Evolutionary conservation across 2,888 invertebrate species (phyloP), one percentile per base, ranked within the genome.

Genomic region (Matsumyia berberina): DNA sequence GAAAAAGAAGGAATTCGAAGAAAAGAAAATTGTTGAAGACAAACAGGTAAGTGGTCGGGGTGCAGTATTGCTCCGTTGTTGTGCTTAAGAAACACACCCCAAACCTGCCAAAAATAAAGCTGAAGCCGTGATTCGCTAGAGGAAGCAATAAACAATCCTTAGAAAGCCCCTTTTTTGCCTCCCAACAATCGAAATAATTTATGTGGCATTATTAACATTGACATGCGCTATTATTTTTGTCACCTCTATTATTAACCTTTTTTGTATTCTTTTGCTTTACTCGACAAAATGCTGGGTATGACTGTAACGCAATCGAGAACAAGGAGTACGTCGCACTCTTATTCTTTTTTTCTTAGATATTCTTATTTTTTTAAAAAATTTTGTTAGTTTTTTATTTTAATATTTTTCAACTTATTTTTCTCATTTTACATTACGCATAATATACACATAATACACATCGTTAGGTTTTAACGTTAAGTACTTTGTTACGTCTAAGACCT

Each of bases 31-130:
- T 37, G 67, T 67, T 42, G 83, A 86, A 62, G 74, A 74, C 37
- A 87, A 88, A 70, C 87, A 87, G 85, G 86, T 79, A 90, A 85
- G 90, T 90, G 87, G n/a, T n/a, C n/a, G n/a, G 88, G 90, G 39
- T 89, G 88, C 58, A 89, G n/a, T n/a, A n/a, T n/a, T n/a, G n/a
- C 89, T 81, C 88, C 88, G 78, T 70, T 86, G 39, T 31, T 7
- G 3, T 19, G 19, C 9, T 24, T 24, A 24, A 24, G 24, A 35
- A 7, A 7, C n/a, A n/a, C n/a, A n/a, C n/a, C 5, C 19, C 3
- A 29, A 5, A 31, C 19, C 5, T 53, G 0, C n/a, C n/a, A n/a
- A n/a, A n/a, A n/a, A n/a, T n/a, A n/a, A n/a, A n/a, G n/a, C n/a
- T n/a, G n/a, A n/a, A n/a, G n/a, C n/a, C n/a, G n/a, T n/a, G 24